Evolutionary conservation across 2,888 invertebrate genomes (phyloP).

Genomic region (Cataglyphis albicans): DNA sequence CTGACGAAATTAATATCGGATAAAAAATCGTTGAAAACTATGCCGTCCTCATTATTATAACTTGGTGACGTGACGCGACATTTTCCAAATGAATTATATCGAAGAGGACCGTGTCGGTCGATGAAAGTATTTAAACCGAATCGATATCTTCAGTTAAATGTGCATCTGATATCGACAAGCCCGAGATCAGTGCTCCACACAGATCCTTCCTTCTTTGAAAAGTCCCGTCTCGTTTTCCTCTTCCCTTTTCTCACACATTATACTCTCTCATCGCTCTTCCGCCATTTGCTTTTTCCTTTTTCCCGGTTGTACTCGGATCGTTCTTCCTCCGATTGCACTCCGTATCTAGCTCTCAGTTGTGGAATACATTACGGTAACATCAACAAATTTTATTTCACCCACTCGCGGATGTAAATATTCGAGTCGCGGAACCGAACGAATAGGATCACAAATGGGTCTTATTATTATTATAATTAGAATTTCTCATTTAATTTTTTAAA

Average conservation of each 20-base stretch:
- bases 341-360: constrained; percentile 23
- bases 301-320: constrained; percentile 34
- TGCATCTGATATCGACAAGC: constrained; percentile 80
- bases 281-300: constrained; percentile 38
- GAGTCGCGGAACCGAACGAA: neutral
- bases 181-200: constrained; percentile 35
- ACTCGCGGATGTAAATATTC: constrained; percentile 1
- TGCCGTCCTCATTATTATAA: constrained; percentile 70
- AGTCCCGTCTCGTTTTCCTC: constrained; percentile 33
- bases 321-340: constrained; percentile 59
- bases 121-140: constrained; percentile 71
- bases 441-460: neutral
- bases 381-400: constrained; percentile 48
- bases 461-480: neutral
- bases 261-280: constrained; percentile 45
- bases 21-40: neutral
- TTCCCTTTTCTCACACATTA: constrained; percentile 30
- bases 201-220: constrained; percentile 25
- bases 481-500: neutral
- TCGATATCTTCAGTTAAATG: constrained; percentile 77
- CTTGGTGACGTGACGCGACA: constrained; percentile 64
- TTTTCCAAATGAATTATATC: constrained; percentile 76
- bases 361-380: constrained; percentile 38
- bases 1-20: constrained; percentile 21
- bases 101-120: constrained; percentile 65